Evolutionary conservation across 2,888 invertebrate genomes (phyloP).

Genomic region (Bellardia bayeri): DNA sequence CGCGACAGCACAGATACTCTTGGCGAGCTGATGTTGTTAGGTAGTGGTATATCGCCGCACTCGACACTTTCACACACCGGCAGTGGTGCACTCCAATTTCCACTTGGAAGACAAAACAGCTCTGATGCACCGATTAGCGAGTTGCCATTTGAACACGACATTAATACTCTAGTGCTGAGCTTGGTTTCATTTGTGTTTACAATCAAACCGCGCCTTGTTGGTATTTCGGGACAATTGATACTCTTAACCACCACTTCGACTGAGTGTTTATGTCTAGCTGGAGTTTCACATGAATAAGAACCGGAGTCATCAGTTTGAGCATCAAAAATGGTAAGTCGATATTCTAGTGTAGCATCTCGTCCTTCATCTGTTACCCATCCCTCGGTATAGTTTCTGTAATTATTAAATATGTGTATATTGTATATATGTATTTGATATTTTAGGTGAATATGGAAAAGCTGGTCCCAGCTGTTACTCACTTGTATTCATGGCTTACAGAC

Average conservation of each 20-base stretch:
- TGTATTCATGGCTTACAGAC: constrained; percentile 89
- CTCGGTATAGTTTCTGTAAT: constrained; percentile 88
- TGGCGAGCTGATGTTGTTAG: constrained; percentile 87
- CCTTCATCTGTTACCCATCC: constrained; percentile 92
- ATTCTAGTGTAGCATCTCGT: constrained; percentile 91
- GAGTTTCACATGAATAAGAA: constrained; percentile 92
- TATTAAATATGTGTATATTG: constrained; percentile 25
- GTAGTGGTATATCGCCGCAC: constrained; percentile 89
- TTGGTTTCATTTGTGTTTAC: constrained; percentile 89
- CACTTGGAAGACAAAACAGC: constrained; percentile 91
- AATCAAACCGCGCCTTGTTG: constrained; percentile 89
- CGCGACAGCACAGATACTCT: constrained; percentile 90
- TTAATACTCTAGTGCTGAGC: constrained; percentile 89
- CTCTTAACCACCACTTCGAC: constrained; percentile 92
- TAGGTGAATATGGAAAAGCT: neutral
- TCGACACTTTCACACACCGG: constrained; percentile 94
- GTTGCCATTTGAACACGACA: constrained; percentile 92
- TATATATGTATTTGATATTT: neutral
- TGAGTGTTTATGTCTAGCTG: constrained; percentile 91
- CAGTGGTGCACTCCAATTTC: constrained; percentile 93
- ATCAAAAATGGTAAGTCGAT: constrained; percentile 91
- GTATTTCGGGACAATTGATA: constrained; percentile 91
- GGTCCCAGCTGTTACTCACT: constrained; percentile 78
- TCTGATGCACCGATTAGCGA: constrained; percentile 91
- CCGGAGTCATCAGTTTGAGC: constrained; percentile 94